phyloP scores from a whole-genome alignment of 2,888 invertebrate genomes.

The Acanthacorydalis orientalis region DNA sequence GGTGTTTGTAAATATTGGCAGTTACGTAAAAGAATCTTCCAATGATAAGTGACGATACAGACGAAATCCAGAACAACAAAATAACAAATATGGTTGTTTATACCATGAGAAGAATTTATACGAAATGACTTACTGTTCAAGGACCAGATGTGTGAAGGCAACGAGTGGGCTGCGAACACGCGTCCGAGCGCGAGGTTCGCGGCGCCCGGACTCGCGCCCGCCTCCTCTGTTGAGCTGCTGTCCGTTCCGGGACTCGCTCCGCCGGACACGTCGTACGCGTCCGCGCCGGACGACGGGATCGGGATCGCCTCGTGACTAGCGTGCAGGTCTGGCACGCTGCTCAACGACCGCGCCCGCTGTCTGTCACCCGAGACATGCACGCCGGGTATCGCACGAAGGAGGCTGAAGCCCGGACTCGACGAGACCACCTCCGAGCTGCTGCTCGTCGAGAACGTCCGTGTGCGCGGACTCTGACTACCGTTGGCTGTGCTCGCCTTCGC shows the following conservation, averaged over 20 bases:
- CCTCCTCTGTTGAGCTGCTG: conserved; percentile 52
- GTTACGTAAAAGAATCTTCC: too few species aligned
- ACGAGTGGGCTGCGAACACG: conserved; percentile 74
- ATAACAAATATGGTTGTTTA: too few species aligned
- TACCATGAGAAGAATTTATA: too few species aligned
- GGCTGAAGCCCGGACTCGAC: conserved; percentile 40
- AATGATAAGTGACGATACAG: too few species aligned
- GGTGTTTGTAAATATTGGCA: too few species aligned
- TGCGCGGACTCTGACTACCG: conserved; percentile 56
- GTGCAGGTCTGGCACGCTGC: conserved; percentile 64
- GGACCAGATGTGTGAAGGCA: conserved; percentile 86
- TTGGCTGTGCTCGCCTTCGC: conserved; percentile 71
- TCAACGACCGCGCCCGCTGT: conserved; percentile 66
- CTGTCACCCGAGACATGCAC: conserved; percentile 60
- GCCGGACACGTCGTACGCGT: conserved; percentile 43
- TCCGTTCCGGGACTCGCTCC: conserved; percentile 50
- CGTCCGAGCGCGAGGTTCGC: conserved; percentile 47
- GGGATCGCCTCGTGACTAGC: conserved; percentile 36
- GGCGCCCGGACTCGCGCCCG: conserved; percentile 24
- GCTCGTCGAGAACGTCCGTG: conserved; percentile 60
- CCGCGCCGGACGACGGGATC: conserved; percentile 41
- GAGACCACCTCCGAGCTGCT: conserved; percentile 48
- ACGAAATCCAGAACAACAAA: too few species aligned
- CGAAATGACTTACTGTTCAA: conserved; percentile 56
- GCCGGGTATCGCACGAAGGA: conserved; percentile 48